Base-by-base conservation (phyloP, 1,140 invertebrate genomes). In the Plectus sambesii region DNA sequence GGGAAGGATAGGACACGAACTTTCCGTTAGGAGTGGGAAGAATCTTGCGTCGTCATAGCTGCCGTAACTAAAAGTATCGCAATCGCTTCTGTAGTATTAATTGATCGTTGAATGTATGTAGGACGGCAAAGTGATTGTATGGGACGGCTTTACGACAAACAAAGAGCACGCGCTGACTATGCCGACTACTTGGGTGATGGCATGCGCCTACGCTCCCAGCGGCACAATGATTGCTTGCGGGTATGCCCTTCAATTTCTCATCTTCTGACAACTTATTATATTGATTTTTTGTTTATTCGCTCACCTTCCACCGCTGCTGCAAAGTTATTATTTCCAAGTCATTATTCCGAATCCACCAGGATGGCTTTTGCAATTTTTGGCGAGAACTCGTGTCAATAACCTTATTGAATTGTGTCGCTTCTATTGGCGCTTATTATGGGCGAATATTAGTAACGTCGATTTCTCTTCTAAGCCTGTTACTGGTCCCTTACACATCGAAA, bases 121-220 rank as follows among this genome's bases (percentile, higher is more conserved):
- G 84, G 88, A 98, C 80, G 93, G 93, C 17, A 94, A 94, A 74
- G 83, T 99, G 76, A 89, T 98, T 61, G 88, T 99, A 53, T 98
- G 93, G 93, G 94, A 99, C 79, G 92, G 90, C 51, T 97, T 97
- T 74, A 93, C 92, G 36, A 93, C 88, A 40, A 96, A 92, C 70
- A 98, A 97, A 63, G 93, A 98, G 74, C 87, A 93, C 75, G 89
- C 89, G 3, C 82, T 98, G 33, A 85, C 89, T 26, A 96, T 94
- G 89, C 88, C 92, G 46, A 96, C 90, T 35, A 98, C 90, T 9
- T 99, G 93, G 93, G 88, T 98, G 35, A 96, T 99, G 86, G 88
- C 93, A 20, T 97, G 90, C 74, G 89, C 92, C 5, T 98, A 93
- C 75, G 88, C 89, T 3, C 93, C 93, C 22, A 92, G 87, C 36